Evolutionary conservation across 2,797 vertebrate species (phyloP).

Genomic region (Coregonus ussuriensis): DNA sequence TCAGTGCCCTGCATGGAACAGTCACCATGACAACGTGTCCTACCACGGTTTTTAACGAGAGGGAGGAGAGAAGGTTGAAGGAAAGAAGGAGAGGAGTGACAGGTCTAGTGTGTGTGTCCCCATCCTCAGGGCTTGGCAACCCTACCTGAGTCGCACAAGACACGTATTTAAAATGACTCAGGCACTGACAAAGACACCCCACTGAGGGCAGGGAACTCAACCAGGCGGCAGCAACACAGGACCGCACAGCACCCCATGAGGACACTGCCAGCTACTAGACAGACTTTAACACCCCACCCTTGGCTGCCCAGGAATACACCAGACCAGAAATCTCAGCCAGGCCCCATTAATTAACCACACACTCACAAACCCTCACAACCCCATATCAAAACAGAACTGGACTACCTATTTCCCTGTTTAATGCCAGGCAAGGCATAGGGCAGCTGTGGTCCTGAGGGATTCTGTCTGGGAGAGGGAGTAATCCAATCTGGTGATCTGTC

Average conservation of each 20-base stretch:
- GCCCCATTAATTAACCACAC: not conserved
- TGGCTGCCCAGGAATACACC: not conserved
- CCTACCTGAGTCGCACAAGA: not conserved
- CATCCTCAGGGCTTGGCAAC: not conserved
- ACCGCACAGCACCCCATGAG: not conserved
- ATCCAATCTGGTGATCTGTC: not conserved
- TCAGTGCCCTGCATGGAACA: not conserved
- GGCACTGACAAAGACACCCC: slow-evolving; percentile 8
- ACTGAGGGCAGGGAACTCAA: not conserved
- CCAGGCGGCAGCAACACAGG: not conserved
- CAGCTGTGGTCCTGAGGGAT: not conserved
- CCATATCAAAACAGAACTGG: too few relatives aligned
- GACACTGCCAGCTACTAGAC: not conserved
- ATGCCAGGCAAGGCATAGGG: too few relatives aligned
- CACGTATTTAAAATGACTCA: not conserved
- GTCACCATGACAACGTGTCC: not conserved
- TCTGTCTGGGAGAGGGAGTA: not conserved
- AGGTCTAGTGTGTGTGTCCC: not conserved
- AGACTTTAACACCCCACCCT: not conserved
- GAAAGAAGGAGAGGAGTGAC: not conserved
- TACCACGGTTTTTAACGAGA: not conserved
- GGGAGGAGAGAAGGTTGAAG: not conserved
- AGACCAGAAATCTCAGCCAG: not conserved
- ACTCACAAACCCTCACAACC: not conserved
- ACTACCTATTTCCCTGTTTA: too few relatives aligned